These are phyloP conservation scores for Urophycis tenuis DNA, from an alignment of 2,797 vertebrate species.

Conservation along the genomic window DNA sequence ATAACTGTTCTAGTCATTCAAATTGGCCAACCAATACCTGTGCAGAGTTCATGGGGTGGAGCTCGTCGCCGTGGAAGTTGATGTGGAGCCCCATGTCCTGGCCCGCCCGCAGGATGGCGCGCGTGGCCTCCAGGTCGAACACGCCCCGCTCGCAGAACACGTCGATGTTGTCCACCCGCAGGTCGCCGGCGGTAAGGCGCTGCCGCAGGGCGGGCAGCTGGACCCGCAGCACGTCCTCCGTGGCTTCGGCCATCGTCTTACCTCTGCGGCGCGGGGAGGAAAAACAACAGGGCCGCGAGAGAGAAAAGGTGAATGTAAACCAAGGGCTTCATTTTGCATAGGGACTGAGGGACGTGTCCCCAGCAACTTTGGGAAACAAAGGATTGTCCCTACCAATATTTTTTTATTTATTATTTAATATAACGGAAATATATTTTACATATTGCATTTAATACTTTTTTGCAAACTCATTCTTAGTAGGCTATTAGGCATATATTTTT, in stretches of 20 bases:
- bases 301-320: not conserved
- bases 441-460: too few species aligned
- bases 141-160: constrained; percentile 96
- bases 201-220: constrained; percentile 83
- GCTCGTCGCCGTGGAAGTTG: constrained; percentile 97
- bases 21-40: constrained; percentile 42
- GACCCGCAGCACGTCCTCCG: constrained; percentile 78
- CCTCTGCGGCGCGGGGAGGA: constrained; percentile 67
- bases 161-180: constrained; percentile 88
- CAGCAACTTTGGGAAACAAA: too few species aligned
- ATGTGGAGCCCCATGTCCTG: constrained; percentile 84
- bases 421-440: too few species aligned
- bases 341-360: too few species aligned
- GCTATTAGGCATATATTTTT: too few species aligned
- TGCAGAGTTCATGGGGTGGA: constrained; percentile 81
- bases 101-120: constrained; percentile 84
- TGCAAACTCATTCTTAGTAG: too few species aligned
- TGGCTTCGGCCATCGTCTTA: constrained; percentile 79
- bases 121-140: constrained; percentile 82
- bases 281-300: not conserved
- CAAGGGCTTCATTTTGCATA: too few species aligned
- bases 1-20: too few species aligned
- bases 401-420: too few species aligned
- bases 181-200: constrained; percentile 62
- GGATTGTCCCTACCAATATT: too few species aligned